Evolutionary conservation across 2,113 vertebrate genomes (phyloP).

Genomic region (Proterorhinus semilunaris): DNA sequence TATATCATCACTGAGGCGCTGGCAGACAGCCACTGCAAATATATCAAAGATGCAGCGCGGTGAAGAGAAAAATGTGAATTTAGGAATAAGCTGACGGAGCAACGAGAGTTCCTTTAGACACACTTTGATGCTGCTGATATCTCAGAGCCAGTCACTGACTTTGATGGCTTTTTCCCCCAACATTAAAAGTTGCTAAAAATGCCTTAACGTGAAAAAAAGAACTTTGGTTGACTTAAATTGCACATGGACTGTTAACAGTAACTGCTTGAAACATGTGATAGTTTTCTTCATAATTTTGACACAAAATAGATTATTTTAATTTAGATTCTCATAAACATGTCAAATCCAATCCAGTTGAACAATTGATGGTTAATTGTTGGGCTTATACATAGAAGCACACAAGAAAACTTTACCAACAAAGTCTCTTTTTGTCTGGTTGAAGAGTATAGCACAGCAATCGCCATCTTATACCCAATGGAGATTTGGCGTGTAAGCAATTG

Average conservation of each 20-base stretch:
- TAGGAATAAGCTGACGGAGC: background rate
- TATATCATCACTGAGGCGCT: constrained; percentile 2
- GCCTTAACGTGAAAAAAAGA: background rate
- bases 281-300: background rate
- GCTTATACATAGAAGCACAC: too few relatives aligned
- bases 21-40: constrained; percentile 3
- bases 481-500: too few relatives aligned
- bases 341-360: too few relatives aligned
- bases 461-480: too few relatives aligned
- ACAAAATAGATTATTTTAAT: too few relatives aligned
- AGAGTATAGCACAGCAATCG: too few relatives aligned
- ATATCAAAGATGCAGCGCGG: constrained; percentile 3
- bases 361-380: too few relatives aligned
- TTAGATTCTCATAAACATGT: too few relatives aligned
- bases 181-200: background rate
- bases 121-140: constrained; percentile 24
- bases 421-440: too few relatives aligned
- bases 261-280: background rate
- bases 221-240: background rate
- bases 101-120: constrained; percentile 11
- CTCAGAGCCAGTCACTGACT: constrained; percentile 1
- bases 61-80: background rate
- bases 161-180: background rate
- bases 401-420: too few relatives aligned
- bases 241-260: background rate